Percentiles rank a stretch among this genome's conserved stretches.
These are phyloP conservation scores for Sphyrna mokarran DNA, from an alignment of 2,113 vertebrate genomes.

Conservation along the genomic window DNA sequence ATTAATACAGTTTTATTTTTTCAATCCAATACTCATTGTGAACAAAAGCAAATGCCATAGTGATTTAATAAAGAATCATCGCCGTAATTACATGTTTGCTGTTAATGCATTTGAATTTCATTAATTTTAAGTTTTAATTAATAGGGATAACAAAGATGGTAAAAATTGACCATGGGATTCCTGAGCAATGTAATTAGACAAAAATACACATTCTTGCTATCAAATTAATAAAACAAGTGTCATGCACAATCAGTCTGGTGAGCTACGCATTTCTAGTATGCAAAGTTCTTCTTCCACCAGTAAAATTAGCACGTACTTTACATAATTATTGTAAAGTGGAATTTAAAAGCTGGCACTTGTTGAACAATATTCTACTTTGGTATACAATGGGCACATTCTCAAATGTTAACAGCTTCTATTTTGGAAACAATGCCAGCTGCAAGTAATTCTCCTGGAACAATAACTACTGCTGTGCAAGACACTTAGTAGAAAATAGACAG, in stretches of 20 bases:
- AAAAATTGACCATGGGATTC: background rate
- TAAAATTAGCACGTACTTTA: slow-evolving; percentile 2
- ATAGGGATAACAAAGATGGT: background rate
- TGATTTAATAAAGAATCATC: background rate
- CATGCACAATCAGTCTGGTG: too few species aligned
- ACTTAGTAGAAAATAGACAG: background rate
- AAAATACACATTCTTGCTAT: background rate
- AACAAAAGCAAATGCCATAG: background rate
- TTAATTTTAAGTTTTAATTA: slow-evolving; percentile 22
- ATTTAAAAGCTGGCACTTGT: background rate
- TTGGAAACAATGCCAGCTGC: background rate
- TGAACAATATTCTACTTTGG: background rate
- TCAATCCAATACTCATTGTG: background rate
- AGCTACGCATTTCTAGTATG: too few species aligned
- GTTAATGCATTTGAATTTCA: background rate
- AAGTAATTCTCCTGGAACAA: background rate
- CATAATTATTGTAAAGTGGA: slow-evolving; percentile 1
- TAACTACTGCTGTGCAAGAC: background rate
- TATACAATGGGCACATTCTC: background rate
- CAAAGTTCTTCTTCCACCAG: background rate
- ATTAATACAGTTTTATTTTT: background rate
- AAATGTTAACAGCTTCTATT: background rate
- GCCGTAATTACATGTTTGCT: background rate
- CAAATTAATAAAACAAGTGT: background rate
- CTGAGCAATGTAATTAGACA: background rate